Evolutionary conservation across 2,888 invertebrate species (phyloP), one percentile per base, ranked within the genome.

Genomic region (Notocelia uddmanniana): DNA sequence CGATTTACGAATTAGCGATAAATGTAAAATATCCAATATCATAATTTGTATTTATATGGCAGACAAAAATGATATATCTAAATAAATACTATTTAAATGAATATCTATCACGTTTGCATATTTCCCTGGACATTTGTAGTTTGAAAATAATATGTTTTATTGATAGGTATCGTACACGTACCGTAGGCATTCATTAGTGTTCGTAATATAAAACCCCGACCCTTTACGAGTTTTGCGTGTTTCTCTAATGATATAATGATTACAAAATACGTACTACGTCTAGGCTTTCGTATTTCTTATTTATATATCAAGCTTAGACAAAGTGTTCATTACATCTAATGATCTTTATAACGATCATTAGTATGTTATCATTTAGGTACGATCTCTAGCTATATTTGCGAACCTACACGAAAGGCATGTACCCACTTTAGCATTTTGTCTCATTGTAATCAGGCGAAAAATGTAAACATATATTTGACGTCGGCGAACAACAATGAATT

Each of bases 401-500:
- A 34, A 8, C 45, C 2, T n/a, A 6, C 45, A n/a, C 8, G n/a
- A 45, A n/a, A n/a, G 15, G n/a, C 1, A 45, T 45, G n/a, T 45
- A 3, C 2, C 15, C n/a, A 31, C 8, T 31, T 31, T 3, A 31
- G 3, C 5, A 45, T n/a, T 8, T 6, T 45, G 8, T 45, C n/a
- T 6, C 45, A 45, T 45, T 45, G 45, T n/a, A 45, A 45, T 45
- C 15, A n/a, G n/a, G 45, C n/a, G 45, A n/a, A n/a, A 8, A 45
- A 45, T 37, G 37, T 37, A 37, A n/a, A 45, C 45, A 45, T 45
- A n/a, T n/a, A 45, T n/a, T 45, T 45, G 8, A n/a, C 45, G 45
- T 45, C 45, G 45, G 45, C 13, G 34, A 64, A 52, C 37, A 64
- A 64, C 64, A 64, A 64, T 64, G 64, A 64, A 64, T 54, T 64